phyloP scores from a whole-genome alignment of 2,797 vertebrate genomes.

The Falco naumanni region DNA sequence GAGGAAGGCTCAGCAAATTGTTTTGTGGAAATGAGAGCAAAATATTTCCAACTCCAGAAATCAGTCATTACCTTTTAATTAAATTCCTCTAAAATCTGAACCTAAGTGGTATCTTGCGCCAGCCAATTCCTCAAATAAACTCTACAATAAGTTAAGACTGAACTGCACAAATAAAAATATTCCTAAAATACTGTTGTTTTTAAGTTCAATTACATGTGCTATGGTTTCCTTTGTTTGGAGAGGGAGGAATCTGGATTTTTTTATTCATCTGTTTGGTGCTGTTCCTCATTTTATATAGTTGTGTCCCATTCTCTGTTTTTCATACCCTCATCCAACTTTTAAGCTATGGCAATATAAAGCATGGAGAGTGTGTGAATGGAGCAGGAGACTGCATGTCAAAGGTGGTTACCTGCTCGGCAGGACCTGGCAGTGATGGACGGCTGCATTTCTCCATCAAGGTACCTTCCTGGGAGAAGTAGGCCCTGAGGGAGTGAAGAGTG shows the following conservation, averaged over 20 bases:
- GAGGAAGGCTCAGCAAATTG: background rate
- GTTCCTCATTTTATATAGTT: background rate
- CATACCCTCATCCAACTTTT: background rate
- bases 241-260: background rate
- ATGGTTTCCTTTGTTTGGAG: background rate
- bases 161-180: background rate
- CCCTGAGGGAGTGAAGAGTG: background rate
- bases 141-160: background rate
- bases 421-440: rapidly evolving
- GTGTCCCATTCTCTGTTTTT: background rate
- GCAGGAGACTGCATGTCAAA: background rate
- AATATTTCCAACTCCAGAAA: background rate
- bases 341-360: background rate
- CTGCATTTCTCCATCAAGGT: background rate
- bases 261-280: background rate
- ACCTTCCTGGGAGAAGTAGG: background rate
- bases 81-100: background rate
- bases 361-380: background rate
- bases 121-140: background rate
- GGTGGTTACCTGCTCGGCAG: background rate
- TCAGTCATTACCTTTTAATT: background rate
- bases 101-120: background rate
- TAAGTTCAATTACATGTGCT: background rate
- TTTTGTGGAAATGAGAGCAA: background rate
- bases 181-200: background rate